Base-by-base conservation (phyloP, 2,797 vertebrate genomes). In the Odontamblyopus lacepedii region DNA sequence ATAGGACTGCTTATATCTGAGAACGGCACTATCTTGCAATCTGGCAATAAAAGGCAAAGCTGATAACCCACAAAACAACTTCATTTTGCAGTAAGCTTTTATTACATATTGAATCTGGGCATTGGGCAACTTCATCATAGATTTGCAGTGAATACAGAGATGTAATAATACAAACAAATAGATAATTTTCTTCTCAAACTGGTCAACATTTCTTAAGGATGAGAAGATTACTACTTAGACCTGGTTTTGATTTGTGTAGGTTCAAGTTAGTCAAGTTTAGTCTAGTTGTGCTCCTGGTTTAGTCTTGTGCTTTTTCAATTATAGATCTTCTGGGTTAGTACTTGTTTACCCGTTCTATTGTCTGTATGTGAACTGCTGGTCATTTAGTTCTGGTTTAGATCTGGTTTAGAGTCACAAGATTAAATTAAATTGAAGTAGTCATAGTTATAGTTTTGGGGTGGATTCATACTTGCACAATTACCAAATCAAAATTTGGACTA, bases 61-160 rank as follows among this genome's bases (percentile, higher is more conserved):
- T 78, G 83, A 81, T 85, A 77, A 86, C 88, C 79, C 78, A 30
- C 62, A 35, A 65, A 71, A 80, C 81, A 64, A 26, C 23, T 66
- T 66, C 16, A 18, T 75, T 63, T 44, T 68, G 61, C 55, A 32
- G 35, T 53, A 44, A 70, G 63, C 67, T 7, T 78, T 83, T 77
- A 74, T 65, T 63, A 48, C 44, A 48, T 44, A 77, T 67, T 50
- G 57, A 55, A 64, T 63, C 27, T 68, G 63, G 30, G 27, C 60
- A 53, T 27, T 68, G 60, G 30, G 30, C 60, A 53, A 41, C 67
- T 78, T 67, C 0, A 29, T 41, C 32, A 30, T 2, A n/a, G 38
- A 4, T 75, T 67, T 4, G 1, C 13, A 76, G 61, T 35, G 4
- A 67, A 68, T 66, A 71, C 64, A 68, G 35, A 70, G 30, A 56